Evolutionary conservation across 2,888 invertebrate species (phyloP).

Genomic region (Clunio marinus): DNA sequence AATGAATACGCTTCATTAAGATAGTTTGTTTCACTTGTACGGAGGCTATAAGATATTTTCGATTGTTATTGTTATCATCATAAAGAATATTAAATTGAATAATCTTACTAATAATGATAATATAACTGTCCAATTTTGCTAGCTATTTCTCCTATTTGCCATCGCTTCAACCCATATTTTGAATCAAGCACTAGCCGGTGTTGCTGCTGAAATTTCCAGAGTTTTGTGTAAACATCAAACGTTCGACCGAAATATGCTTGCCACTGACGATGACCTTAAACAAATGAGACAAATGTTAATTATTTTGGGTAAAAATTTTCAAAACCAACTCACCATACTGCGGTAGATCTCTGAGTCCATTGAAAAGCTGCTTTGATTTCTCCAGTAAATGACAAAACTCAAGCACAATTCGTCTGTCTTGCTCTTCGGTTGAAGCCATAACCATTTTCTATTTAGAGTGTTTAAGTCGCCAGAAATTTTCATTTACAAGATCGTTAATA

Average conservation of each 20-base stretch:
- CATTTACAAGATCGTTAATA: conserved; percentile 29
- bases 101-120: conserved; percentile 93
- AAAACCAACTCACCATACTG: conserved; percentile 75
- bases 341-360: conserved; percentile 90
- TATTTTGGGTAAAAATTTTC: conserved; percentile 57
- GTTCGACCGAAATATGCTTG: conserved; percentile 95
- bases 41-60: conserved; percentile 61
- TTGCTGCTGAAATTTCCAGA: conserved; percentile 98
- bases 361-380: conserved; percentile 95
- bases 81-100: neutral
- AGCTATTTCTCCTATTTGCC: conserved; percentile 98
- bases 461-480: neutral
- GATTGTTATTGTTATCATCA: neutral
- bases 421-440: conserved; percentile 78
- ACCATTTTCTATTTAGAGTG: conserved; percentile 50
- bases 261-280: conserved; percentile 79
- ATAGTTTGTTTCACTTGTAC: conserved; percentile 95
- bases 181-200: conserved; percentile 85
- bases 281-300: neutral
- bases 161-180: conserved; percentile 91
- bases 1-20: conserved; percentile 94
- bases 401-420: conserved; percentile 85
- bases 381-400: conserved; percentile 95
- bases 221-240: conserved; percentile 94
- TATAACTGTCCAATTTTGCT: conserved; percentile 98